Evolutionary conservation across 2,888 invertebrate genomes (phyloP).

Genomic region (Mechanitis messenoides): DNA sequence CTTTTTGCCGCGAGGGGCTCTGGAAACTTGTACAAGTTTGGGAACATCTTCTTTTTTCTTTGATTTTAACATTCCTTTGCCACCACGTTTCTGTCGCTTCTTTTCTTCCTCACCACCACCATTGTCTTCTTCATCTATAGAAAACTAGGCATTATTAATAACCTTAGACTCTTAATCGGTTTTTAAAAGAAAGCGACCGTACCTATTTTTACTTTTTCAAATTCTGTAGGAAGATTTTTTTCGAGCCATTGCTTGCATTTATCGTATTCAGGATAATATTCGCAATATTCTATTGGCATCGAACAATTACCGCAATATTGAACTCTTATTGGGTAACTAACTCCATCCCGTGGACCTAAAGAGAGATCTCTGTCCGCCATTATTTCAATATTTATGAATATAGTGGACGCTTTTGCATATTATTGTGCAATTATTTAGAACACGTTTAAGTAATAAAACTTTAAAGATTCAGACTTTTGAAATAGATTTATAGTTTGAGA

Average conservation of each 20-base stretch:
- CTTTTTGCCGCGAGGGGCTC: slow-evolving; percentile 97
- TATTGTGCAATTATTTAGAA: slow-evolving; percentile 11
- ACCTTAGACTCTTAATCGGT: slow-evolving; percentile 21
- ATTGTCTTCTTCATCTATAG: slow-evolving; percentile 78
- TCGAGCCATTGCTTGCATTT: slow-evolving; percentile 98
- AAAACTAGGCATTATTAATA: slow-evolving; percentile 13
- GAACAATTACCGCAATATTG: slow-evolving; percentile 96
- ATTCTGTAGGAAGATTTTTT: slow-evolving; percentile 93
- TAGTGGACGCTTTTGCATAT: slow-evolving; percentile 28
- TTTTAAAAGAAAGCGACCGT: slow-evolving; percentile 29
- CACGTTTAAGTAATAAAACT: slow-evolving; percentile 1
- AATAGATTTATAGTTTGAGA: background rate
- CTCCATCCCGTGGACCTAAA: slow-evolving; percentile 82
- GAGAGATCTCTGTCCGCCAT: slow-evolving; percentile 78
- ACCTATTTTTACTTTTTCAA: slow-evolving; percentile 90
- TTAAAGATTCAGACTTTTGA: background rate
- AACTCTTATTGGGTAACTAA: slow-evolving; percentile 88
- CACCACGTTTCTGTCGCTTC: slow-evolving; percentile 96
- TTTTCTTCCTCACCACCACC: slow-evolving; percentile 92
- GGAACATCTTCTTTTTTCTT: slow-evolving; percentile 96
- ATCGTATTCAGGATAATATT: slow-evolving; percentile 98
- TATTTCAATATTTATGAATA: slow-evolving; percentile 28
- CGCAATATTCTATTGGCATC: slow-evolving; percentile 98
- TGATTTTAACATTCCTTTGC: slow-evolving; percentile 95
- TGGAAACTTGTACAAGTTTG: slow-evolving; percentile 88